Base-by-base conservation (phyloP, 2,113 vertebrate genomes). In the Siniperca knerii region DNA sequence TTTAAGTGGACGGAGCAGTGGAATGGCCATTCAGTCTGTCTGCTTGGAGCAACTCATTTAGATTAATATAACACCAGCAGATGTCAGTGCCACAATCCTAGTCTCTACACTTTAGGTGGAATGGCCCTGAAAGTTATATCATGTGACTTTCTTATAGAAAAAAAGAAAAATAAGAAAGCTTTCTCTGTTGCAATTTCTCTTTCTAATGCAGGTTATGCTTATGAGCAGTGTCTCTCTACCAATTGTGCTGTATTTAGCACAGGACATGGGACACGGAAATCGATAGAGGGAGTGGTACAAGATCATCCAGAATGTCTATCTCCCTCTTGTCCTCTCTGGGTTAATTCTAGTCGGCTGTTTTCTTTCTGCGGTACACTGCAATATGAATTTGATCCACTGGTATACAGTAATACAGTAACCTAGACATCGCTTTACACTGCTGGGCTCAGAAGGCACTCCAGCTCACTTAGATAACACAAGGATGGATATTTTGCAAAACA, bases 181-280 rank as follows among this genome's bases (percentile, higher is more conserved):
- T 21, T 50, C 2, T 77, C 61, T 66, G 25, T 67, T 68, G 23
- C 62, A 23, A 1, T 65, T n/a, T 77, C 33, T 52, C 58, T 62
- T 15, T 68, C 21, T 52, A 25, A 60, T 2, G 18, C 66, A 83
- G 20, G 0, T 4, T 50, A 52, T 42, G 33, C 21, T 80, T 76
- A 76, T 76, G 57, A 83, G 46, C 48, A 70, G 61, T 20, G 58
- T 70, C 69, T 21, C 64, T 85, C 75, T 40, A 65, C 23, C 62
- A 74, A 46, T 21, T 73, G 72, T 81, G 74, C 81, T 64, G 54
- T 65, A 79, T 92, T 89, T 84, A 81, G 79, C 87, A 65, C 50
- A 42, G 81, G 85, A 87, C 77, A 89, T 13, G 75, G 64, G 79
- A 87, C 79, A 85, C 35, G 33, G 80, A 92, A 87, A 92, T 92